These are phyloP conservation scores for Ophion obscuratus DNA, from an alignment of 2,888 invertebrate genomes.

Conservation along the genomic window DNA sequence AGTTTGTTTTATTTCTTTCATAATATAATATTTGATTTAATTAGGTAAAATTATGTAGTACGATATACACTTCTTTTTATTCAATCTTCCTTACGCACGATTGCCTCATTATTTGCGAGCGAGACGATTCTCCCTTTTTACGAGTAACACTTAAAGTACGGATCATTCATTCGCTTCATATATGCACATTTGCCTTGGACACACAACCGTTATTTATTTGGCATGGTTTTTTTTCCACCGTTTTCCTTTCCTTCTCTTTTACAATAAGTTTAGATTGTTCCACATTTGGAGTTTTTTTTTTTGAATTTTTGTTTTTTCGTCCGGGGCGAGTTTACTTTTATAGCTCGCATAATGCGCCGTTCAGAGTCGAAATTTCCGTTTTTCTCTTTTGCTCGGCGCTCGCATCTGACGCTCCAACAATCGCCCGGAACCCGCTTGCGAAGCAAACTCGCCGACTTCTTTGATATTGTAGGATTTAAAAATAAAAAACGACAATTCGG, in stretches of 20 bases:
- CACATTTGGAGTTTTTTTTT: conserved; percentile 23
- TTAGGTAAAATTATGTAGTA: conserved; percentile 42
- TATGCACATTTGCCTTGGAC: conserved; percentile 55
- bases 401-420: conserved; percentile 19
- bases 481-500: conserved; percentile 9
- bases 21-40: conserved; percentile 29
- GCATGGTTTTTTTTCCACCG: conserved; percentile 47
- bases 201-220: conserved; percentile 66
- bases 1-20: conserved; percentile 13
- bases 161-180: conserved; percentile 53
- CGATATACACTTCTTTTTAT: conserved; percentile 33
- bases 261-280: conserved; percentile 35
- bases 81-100: conserved; percentile 1
- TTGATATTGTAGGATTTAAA: conserved; percentile 48
- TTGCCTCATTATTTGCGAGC: conserved; percentile 14
- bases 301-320: conserved; percentile 28
- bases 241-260: conserved; percentile 34
- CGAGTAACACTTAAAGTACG: conserved; percentile 39
- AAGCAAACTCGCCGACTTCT: conserved; percentile 22
- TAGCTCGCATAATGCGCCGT: conserved; percentile 43
- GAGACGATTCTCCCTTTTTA: conserved; percentile 19
- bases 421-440: conserved; percentile 30
- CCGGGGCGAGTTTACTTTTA: conserved; percentile 45
- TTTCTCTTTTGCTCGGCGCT: conserved; percentile 1
- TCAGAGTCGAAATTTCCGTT: conserved; percentile 28